phyloP scores from a whole-genome alignment of 2,797 vertebrate species.

The Squalus acanthias region DNA sequence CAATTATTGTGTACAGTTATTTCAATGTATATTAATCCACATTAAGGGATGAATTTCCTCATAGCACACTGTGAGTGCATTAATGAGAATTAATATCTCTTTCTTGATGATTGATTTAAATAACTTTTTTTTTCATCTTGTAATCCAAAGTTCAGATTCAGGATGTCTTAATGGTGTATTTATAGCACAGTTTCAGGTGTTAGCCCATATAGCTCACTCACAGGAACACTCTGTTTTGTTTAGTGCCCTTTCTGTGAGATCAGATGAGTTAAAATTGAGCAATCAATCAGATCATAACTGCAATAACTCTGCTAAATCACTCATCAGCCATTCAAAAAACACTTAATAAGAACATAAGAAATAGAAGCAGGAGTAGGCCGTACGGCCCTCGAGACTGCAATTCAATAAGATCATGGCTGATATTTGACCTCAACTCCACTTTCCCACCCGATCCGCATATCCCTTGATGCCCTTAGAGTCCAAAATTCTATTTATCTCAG shows the following conservation, averaged over 20 bases:
- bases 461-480: too few species aligned
- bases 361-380: too few species aligned
- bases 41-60: not conserved
- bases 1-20: not conserved
- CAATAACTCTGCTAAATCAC: not conserved
- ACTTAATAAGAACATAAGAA: too few species aligned
- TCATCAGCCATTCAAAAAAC: not conserved
- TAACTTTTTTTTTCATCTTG: not conserved
- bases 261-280: not conserved
- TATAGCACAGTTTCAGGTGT: not conserved
- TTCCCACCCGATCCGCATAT: too few species aligned
- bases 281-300: not conserved
- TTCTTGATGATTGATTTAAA: not conserved
- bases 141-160: not conserved
- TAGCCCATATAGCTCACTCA: not conserved
- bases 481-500: too few species aligned
- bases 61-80: not conserved
- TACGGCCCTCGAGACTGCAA: too few species aligned
- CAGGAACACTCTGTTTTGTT: not conserved
- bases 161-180: not conserved
- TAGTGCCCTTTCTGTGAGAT: not conserved
- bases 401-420: too few species aligned
- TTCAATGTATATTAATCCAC: not conserved
- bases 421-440: too few species aligned
- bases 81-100: not conserved